Conservation (phyloP, 2,888 invertebrate genomes). For the Tetranychus piercei region DNA sequence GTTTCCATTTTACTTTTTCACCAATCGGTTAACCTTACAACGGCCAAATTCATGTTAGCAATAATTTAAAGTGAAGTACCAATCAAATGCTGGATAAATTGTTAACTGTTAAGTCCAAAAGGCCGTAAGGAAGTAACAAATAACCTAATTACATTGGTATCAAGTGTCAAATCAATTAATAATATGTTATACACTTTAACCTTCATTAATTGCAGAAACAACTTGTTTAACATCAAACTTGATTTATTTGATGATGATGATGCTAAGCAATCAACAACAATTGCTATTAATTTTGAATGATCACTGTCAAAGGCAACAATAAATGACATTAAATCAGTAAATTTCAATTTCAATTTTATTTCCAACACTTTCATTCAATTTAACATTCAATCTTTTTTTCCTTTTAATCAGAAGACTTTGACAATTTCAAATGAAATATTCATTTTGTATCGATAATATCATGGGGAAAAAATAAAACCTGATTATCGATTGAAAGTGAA, state of each 20-base stretch:
- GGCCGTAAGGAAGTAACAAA: background rate
- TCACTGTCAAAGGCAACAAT: background rate
- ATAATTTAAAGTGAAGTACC: too few relatives aligned
- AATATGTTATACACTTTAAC: background rate
- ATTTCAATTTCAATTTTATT: too few relatives aligned
- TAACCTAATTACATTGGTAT: background rate
- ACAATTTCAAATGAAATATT: too few relatives aligned
- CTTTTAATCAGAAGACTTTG: too few relatives aligned
- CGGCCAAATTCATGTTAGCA: too few relatives aligned
- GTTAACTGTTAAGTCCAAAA: background rate
- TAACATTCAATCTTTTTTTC: too few relatives aligned
- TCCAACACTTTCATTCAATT: too few relatives aligned
- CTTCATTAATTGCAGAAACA: background rate
- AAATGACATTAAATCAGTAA: background rate
- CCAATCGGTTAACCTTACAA: background rate
- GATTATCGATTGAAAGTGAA: background rate
- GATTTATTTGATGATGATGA: too few relatives aligned
- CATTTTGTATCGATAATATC: too few relatives aligned
- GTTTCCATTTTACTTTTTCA: background rate
- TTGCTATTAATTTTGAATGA: background rate
- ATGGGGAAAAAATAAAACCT: too few relatives aligned
- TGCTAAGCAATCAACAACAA: too few relatives aligned
- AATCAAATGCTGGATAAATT: background rate
- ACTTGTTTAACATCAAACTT: too few relatives aligned
- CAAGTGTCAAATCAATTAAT: constrained; percentile 1